Conservation (phyloP, 2,113 vertebrate genomes). For the Emydocephalus ijimae region DNA sequence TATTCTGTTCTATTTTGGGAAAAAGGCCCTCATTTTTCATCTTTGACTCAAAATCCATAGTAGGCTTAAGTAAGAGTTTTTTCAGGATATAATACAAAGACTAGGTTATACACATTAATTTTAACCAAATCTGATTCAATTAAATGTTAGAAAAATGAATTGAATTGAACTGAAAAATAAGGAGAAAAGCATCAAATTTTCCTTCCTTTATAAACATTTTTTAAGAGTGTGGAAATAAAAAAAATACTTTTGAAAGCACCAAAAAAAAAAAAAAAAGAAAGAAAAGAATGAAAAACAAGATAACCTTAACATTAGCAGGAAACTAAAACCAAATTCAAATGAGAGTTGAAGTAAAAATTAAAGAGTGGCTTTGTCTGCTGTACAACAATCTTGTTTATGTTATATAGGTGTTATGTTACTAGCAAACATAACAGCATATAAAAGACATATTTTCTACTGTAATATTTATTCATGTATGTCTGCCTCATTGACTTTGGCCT, state of each 20-base stretch:
- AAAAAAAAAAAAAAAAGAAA: no score
- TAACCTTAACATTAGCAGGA: neutral
- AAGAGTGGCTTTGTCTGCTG: neutral
- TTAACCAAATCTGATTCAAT: neutral
- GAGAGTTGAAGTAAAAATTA: neutral
- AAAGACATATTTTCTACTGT: neutral
- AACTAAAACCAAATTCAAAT: neutral
- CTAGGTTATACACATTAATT: neutral
- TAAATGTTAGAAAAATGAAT: neutral
- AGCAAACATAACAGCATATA: neutral
- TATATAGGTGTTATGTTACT: neutral
- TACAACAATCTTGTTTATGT: neutral
- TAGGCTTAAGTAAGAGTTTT: neutral
- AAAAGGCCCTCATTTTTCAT: neutral
- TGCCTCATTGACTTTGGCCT: neutral
- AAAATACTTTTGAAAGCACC: neutral
- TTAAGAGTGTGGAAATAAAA: neutral
- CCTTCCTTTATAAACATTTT: neutral
- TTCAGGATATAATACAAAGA: neutral
- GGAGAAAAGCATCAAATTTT: neutral
- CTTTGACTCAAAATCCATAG: neutral
- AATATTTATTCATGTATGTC: neutral
- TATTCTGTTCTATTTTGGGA: neutral
- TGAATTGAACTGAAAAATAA: neutral
- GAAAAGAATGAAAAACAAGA: neutral